Base-by-base conservation (phyloP, 2,888 invertebrate species). In the Scaptomyza cyrtandrae region DNA sequence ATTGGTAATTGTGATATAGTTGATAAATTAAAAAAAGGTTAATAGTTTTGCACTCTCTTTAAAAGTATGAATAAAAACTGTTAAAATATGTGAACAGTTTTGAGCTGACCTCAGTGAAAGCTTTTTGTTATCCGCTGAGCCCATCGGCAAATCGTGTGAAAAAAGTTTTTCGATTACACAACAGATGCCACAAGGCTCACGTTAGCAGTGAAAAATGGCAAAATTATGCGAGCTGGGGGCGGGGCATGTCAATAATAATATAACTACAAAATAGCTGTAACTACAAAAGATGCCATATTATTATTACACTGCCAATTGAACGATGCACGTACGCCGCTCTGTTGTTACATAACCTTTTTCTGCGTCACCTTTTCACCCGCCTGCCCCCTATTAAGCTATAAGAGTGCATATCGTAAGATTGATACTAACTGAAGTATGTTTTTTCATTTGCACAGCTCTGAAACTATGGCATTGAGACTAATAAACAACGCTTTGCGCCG, bases 381-480 rank as follows among this genome's bases (percentile, higher is more conserved):
- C 31, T 6, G n/a, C 0, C 10, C 33, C 58, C 54, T 49, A 13
- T 6, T 6, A 10, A 24, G 13, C 13, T 7, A 24, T 29, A 27
- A n/a, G 14, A 48, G 13, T 16, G 24, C 33, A 56, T 48, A 58
- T 41, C 16, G 2, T 5, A 13, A 14, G 7, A 19, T 9, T 24
- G 7, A 29, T 29, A 29, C 7, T 24, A 16, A 41, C 41, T 10
- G 2, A 41, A 16, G 3, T 41, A 10, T 10, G 2, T 44, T 7
- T 41, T 3, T 61, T 61, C 6, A 35, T 50, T 50, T 50, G 35
- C 67, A 43, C 69, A 82, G 81, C 52, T 67, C 59, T 58, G 55
- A 53, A 65, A 79, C 41, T 46, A 91, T 91, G 91, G 90, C 91
- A 70, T 82, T 91, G 50, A 83, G 90, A 80, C 71, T 91, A 70